These are phyloP conservation scores for Stigmatopora argus DNA, from an alignment of 2,113 vertebrate species.

Conservation along the genomic window DNA sequence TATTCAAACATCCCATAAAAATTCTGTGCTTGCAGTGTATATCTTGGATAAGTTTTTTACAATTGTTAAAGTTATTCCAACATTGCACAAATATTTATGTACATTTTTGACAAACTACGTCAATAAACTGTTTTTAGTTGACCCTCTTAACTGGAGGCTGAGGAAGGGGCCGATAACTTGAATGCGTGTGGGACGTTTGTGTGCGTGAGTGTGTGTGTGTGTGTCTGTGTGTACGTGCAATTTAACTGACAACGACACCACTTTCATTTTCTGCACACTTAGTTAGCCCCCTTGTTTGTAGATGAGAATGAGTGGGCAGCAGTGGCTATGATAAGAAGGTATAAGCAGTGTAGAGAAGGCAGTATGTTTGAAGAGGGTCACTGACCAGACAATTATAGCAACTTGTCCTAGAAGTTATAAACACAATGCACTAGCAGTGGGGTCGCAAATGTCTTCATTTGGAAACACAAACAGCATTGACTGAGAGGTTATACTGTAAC, in stretches of 20 bases:
- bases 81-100: constrained; percentile 3
- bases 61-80: background rate
- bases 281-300: constrained; percentile 13
- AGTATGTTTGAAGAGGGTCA: constrained; percentile 44
- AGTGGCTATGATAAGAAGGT: constrained; percentile 40
- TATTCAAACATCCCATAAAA: background rate
- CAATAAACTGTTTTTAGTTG: background rate
- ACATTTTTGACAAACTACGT: background rate
- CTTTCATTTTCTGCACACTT: constrained; percentile 29
- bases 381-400: constrained; percentile 54
- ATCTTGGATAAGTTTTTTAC: background rate
- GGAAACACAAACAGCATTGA: constrained; percentile 6
- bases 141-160: background rate
- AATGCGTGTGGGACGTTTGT: background rate
- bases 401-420: constrained; percentile 38
- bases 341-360: constrained; percentile 21
- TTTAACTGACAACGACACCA: constrained; percentile 7
- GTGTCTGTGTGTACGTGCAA: background rate
- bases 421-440: constrained; percentile 32
- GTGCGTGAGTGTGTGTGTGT: background rate
- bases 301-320: constrained; percentile 53
- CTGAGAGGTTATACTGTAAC: background rate
- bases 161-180: background rate
- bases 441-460: constrained; percentile 29
- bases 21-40: background rate